Conservation (phyloP, 2,113 vertebrate genomes). For the Calonectris borealis region DNA sequence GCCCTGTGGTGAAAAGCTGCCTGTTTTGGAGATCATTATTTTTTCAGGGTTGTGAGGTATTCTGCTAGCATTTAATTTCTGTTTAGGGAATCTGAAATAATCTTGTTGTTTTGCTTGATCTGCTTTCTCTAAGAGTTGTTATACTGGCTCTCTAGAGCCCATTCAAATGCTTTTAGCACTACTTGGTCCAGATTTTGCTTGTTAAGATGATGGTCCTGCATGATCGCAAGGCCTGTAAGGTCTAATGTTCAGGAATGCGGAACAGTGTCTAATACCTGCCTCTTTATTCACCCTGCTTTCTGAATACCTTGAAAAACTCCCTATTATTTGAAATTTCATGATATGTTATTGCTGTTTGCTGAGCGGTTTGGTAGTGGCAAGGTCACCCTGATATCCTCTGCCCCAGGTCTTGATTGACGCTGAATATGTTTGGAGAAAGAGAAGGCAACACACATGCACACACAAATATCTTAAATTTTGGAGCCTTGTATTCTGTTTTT, state of each 20-base stretch:
- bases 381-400: not conserved
- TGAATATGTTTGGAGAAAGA: not conserved
- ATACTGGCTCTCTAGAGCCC: not conserved
- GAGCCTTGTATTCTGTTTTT: not conserved
- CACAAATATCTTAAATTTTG: not conserved
- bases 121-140: not conserved
- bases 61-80: slow-evolving; percentile 36
- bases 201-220: not conserved
- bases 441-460: not conserved
- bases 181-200: not conserved
- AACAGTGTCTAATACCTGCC: not conserved
- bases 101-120: slow-evolving; percentile 53
- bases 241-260: not conserved
- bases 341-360: not conserved
- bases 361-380: not conserved
- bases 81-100: slow-evolving; percentile 37
- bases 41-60: slow-evolving; percentile 36
- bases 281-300: not conserved
- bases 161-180: slow-evolving; percentile 15
- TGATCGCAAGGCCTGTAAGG: not conserved
- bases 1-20: slow-evolving; percentile 3
- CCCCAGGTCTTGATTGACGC: not conserved
- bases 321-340: not conserved
- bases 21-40: slow-evolving; percentile 48
- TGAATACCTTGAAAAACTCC: not conserved